Percentiles rank a stretch among this genome's conserved stretches.
phyloP scores from a whole-genome alignment of 1,140 invertebrate genomes.

The Leptopilina boulardi region DNA sequence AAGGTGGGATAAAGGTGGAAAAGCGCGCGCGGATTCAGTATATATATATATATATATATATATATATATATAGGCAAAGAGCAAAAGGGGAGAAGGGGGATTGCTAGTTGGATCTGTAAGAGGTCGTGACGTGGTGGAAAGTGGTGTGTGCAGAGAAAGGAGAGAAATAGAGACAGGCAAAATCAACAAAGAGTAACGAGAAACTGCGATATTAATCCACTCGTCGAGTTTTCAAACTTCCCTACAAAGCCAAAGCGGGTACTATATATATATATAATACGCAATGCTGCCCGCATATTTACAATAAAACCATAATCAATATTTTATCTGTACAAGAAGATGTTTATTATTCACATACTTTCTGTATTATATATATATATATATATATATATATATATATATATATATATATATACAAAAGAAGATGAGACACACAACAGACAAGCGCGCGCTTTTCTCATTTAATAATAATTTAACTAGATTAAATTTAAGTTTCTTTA shows the following conservation, averaged over 20 bases:
- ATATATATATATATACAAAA: not conserved
- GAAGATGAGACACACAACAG: too few relatives aligned
- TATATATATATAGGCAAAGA: too few relatives aligned
- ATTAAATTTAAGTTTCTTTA: too few relatives aligned
- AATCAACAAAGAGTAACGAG: conserved; percentile 77
- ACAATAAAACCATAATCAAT: conserved; percentile 75
- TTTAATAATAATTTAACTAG: too few relatives aligned
- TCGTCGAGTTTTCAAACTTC: conserved; percentile 77
- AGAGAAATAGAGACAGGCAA: conserved; percentile 72
- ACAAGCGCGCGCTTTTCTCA: too few relatives aligned
- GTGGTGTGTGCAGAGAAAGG: conserved; percentile 39
- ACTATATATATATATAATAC: too few relatives aligned
- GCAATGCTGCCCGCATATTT: conserved; percentile 69
- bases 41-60: too few relatives aligned
- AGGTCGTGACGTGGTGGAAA: conserved; percentile 56
- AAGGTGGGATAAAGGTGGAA: conserved; percentile 42
- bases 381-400: too few relatives aligned
- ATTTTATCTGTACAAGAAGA: conserved; percentile 66
- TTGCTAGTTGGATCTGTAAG: conserved; percentile 38
- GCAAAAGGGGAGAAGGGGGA: not conserved
- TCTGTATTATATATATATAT: not conserved
- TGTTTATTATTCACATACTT: conserved; percentile 54
- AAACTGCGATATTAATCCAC: conserved; percentile 77
- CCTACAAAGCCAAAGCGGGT: conserved; percentile 70
- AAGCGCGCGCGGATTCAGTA: not conserved